Percentiles rank a stretch among this genome's conserved stretches.
These are phyloP conservation scores for Macrophya annulata DNA, from an alignment of 2,888 invertebrate species.

Conservation along the genomic window DNA sequence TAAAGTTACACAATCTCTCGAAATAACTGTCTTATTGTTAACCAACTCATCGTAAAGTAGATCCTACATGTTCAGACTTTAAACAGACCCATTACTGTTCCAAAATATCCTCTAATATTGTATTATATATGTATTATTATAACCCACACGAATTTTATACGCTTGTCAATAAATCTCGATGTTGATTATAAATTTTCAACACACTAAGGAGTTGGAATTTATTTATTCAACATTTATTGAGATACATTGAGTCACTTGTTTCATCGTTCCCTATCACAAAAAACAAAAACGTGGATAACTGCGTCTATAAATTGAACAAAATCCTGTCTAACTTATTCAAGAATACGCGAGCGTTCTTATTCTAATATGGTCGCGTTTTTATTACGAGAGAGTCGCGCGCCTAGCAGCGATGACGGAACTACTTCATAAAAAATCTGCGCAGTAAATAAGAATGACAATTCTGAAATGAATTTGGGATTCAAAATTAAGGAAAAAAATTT, in stretches of 20 bases:
- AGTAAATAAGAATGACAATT: neutral
- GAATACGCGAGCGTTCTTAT: neutral
- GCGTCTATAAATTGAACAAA: no score
- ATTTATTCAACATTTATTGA: neutral
- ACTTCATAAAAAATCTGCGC: no score
- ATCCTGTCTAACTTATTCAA: neutral
- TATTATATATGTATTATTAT: neutral
- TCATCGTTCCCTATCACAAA: no score
- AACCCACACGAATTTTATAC: neutral
- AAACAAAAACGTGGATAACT: neutral
- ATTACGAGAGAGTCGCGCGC: neutral
- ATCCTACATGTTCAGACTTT: slow-evolving; percentile 16
- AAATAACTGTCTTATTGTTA: slow-evolving; percentile 42
- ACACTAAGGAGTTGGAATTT: neutral
- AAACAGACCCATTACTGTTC: slow-evolving; percentile 13
- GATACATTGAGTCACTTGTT: no score
- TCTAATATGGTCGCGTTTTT: neutral
- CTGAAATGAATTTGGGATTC: neutral
- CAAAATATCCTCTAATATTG: slow-evolving; percentile 16
- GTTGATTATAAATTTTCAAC: neutral
- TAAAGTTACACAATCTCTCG: slow-evolving; percentile 29
- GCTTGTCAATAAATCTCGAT: neutral
- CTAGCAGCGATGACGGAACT: neutral
- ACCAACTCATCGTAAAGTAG: slow-evolving; percentile 28
- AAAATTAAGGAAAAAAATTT: neutral